Evolutionary conservation across 2,888 invertebrate genomes (phyloP).

Genomic region (Hydraecia micacea): DNA sequence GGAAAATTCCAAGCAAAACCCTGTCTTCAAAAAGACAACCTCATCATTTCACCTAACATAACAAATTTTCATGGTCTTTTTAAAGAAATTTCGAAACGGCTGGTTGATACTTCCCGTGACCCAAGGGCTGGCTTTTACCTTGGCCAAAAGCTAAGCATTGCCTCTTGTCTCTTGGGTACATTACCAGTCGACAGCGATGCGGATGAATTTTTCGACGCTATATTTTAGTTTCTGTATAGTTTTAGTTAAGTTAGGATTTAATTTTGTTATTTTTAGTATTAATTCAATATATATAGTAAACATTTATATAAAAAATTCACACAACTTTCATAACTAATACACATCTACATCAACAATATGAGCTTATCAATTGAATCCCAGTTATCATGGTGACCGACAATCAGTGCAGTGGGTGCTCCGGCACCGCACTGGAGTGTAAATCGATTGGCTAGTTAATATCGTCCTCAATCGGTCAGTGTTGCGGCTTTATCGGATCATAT

Average conservation of each 20-base stretch:
- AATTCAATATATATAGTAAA: too few species aligned
- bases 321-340: neutral
- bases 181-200: too few species aligned
- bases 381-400: conserved; percentile 44
- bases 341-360: neutral
- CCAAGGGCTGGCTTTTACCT: too few species aligned
- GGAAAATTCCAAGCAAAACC: neutral
- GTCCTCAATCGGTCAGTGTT: conserved; percentile 47
- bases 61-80: too few species aligned
- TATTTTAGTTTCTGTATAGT: too few species aligned
- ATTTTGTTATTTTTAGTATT: too few species aligned
- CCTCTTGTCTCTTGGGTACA: too few species aligned
- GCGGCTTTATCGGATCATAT: conserved; percentile 52
- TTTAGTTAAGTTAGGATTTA: too few species aligned
- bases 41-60: neutral
- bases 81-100: too few species aligned
- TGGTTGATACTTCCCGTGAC: too few species aligned
- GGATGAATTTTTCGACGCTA: too few species aligned
- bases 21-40: neutral
- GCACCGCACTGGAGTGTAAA: conserved; percentile 42
- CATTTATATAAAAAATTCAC: conserved; percentile 4
- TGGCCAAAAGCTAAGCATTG: too few species aligned
- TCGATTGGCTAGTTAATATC: conserved; percentile 62
- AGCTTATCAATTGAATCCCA: conserved; percentile 47
- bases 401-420: conserved; percentile 42